Evolutionary conservation across 2,113 vertebrate species (phyloP), one percentile per base, ranked within the genome.

Genomic region (Corvus moneduloides): DNA sequence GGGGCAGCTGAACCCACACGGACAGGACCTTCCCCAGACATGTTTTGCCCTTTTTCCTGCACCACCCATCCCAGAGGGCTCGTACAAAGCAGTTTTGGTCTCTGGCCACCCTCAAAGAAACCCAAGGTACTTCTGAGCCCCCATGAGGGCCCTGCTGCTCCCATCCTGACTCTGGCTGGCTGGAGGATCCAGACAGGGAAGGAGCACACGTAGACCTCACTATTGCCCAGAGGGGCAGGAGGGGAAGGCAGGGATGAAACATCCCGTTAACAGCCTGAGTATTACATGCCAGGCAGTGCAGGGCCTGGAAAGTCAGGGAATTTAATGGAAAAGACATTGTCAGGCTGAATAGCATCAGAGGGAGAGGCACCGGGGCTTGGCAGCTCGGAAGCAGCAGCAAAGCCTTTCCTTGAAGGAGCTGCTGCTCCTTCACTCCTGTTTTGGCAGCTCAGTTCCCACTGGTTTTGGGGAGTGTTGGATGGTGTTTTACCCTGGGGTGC

Each of bases 161-260:
- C 43, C 21, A 4, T 6, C 46, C 33, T 27, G n/a, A 4, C 41
- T 26, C 2, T 1, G 0, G 0, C 21, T 7, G 51, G 6, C 51
- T 11, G 32, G 1, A 14, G 35, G 35, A 35, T 20, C 43, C 49
- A 6, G 26, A 44, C 5, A 2, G 51, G 35, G 28, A 69, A 43
- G 68, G 87, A 75, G 17, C 43, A 39, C 39, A 6, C 0, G 0
- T 0, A 20, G 16, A 13, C 48, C 63, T 73, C 26, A 5, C 0
- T 2, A 11, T 1, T 8, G 48, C 87, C 81, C 15, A 2, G 68
- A 30, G 67, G 16, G 1, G 62, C 86, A 43, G 37, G 51, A 90
- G 39, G 32, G 41, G 55, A 54, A 85, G 68, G 19, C 0, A 0
- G 21, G n/a, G 62, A 16, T 16, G 74, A 48, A 84, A 73, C 32